Base-by-base conservation (phyloP, 2,113 vertebrate species). In the Maccullochella peelii region DNA sequence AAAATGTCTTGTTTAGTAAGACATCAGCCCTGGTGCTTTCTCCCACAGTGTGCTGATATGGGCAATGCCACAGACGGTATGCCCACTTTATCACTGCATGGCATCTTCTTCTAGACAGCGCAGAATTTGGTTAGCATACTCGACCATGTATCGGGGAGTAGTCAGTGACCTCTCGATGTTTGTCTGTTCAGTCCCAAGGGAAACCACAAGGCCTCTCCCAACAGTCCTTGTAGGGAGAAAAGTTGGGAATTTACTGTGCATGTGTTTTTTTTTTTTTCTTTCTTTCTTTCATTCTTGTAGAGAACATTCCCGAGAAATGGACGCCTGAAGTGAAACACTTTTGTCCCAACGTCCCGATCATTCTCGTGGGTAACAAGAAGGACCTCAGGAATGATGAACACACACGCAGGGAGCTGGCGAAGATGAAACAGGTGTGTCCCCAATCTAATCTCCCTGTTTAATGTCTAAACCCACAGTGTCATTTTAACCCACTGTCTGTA, bases 291-390 rank as follows among this genome's bases (percentile, higher is more conserved):
- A 2, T 67, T 77, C 44, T 77, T 89, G 33, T 86, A 99, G 98
- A 99, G 93, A 99, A 99, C 94, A 99, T 99, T 95, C 98, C 98
- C 0, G 98, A 99, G 94, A 99, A 99, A 89, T 99, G 98, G 98
- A 99, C 98, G 0, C 98, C 97, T 0, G 98, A 99, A 92, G 98
- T 99, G 88, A 99, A 99, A 92, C 98, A 99, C 86, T 99, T 99
- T 93, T 99, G 98, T 89, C 98, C 98, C 84, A 99, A 97, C 0
- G 98, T 99, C 80, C 98, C 98, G 6, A 99, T 99, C 94, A 99
- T 99, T 92, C 96, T 99, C 0, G 97, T 99, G 89, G 98, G 97
- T 15, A 99, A 99, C 90, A 99, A 99, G 92, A 99, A 99, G 94
- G 98, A 99, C 90, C 96, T 99, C 79, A 93, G 98, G 74, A 98